Evolutionary conservation across 2,113 vertebrate genomes (phyloP).

Genomic region (Bufo gargarizans): DNA sequence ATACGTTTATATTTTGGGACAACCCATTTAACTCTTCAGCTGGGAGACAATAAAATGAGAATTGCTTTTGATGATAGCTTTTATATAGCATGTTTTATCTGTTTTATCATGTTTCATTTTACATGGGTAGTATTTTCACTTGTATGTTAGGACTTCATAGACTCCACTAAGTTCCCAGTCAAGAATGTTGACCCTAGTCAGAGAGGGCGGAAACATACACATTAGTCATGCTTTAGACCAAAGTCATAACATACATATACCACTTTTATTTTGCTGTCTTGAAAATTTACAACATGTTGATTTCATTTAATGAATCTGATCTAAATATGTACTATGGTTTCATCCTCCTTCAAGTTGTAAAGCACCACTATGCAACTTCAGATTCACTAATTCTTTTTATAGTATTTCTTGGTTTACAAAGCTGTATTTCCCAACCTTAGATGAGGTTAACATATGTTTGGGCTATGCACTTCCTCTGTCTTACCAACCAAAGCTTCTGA

Average conservation of each 20-base stretch:
- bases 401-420: neutral
- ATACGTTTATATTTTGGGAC: too few relatives aligned
- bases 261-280: neutral
- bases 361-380: neutral
- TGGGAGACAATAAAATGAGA: neutral
- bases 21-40: neutral
- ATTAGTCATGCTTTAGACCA: neutral
- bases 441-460: too few relatives aligned
- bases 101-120: neutral
- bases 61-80: neutral
- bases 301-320: neutral
- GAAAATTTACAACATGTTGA: neutral
- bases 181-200: neutral
- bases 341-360: neutral
- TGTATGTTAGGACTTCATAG: neutral
- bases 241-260: slow-evolving; percentile 6
- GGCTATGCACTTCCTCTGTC: too few relatives aligned
- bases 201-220: neutral
- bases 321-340: neutral
- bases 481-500: too few relatives aligned
- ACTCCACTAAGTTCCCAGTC: neutral
- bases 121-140: neutral
- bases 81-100: neutral
- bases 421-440: too few relatives aligned
- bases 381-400: neutral